These are phyloP conservation scores for Artibeus lituratus DNA, from an alignment of 2,797 vertebrate species.

Conservation along the genomic window DNA sequence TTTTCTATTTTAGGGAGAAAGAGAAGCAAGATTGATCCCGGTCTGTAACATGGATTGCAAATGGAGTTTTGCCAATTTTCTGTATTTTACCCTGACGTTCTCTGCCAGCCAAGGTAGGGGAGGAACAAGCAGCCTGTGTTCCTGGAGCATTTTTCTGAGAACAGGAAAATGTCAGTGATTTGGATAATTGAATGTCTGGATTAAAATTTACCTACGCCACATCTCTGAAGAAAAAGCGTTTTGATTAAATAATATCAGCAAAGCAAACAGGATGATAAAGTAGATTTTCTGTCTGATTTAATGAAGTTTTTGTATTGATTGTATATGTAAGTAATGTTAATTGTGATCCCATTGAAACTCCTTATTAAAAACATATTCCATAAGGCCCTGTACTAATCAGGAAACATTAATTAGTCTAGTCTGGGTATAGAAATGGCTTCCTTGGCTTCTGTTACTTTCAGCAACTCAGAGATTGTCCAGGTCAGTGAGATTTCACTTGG, in stretches of 20 bases:
- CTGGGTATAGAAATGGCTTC: not conserved
- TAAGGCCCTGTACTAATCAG: not conserved
- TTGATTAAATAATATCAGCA: slow-evolving; percentile 35
- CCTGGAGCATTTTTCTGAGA: not conserved
- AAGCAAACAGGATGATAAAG: slow-evolving; percentile 2
- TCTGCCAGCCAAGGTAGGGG: not conserved
- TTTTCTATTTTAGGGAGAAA: slow-evolving; percentile 33
- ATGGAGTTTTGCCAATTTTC: slow-evolving; percentile 32
- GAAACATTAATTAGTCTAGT: not conserved
- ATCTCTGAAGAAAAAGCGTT: slow-evolving; percentile 11
- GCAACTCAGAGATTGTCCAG: not conserved
- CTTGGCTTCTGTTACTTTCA: not conserved
- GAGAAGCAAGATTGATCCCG: slow-evolving; percentile 6
- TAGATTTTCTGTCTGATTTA: slow-evolving; percentile 36
- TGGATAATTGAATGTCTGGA: not conserved
- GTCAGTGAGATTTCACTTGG: not conserved
- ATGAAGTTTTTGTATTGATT: slow-evolving; percentile 25
- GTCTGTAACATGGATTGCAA: slow-evolving; percentile 32
- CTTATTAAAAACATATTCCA: slow-evolving; percentile 11
- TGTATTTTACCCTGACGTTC: not conserved
- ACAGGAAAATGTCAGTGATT: slow-evolving; percentile 35
- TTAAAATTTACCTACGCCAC: slow-evolving; percentile 16
- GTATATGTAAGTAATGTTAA: not conserved
- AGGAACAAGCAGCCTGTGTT: not conserved
- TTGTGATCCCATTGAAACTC: not conserved